phyloP scores from a whole-genome alignment of 2,113 vertebrate species.

The Galeopterus variegatus region DNA sequence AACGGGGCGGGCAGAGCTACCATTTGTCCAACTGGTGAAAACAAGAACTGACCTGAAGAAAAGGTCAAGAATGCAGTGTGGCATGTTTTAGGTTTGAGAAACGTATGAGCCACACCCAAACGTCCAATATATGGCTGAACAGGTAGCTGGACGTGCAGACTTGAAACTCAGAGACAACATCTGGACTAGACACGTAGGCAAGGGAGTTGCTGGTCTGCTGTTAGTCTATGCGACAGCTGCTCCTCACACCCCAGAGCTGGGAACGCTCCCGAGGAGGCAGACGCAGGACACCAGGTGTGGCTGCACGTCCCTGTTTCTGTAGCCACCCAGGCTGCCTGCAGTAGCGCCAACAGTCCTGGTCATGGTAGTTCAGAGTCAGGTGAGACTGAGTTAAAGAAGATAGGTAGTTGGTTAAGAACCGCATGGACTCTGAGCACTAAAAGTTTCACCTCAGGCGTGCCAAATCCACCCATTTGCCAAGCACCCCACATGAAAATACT shows the following conservation, averaged over 20 bases:
- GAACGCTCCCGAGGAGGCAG: neutral
- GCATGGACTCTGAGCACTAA: too few species aligned
- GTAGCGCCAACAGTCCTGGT: neutral
- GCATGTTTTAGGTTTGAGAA: too few species aligned
- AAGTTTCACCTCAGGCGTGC: accelerated
- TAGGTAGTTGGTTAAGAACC: too few species aligned
- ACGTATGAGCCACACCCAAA: accelerated
- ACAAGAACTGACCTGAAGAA: neutral
- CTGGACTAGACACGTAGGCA: neutral
- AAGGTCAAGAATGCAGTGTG: neutral
- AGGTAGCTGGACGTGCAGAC: neutral
- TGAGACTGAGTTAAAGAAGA: neutral
- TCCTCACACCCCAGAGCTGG: neutral
- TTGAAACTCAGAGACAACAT: too few species aligned
- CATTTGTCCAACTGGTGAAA: neutral
- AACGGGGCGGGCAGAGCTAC: accelerated
- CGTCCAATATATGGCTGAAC: too few species aligned
- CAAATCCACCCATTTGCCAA: too few species aligned
- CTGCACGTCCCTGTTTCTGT: neutral
- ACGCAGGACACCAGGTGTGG: neutral
- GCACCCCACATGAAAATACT: neutral
- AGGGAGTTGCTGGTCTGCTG: neutral
- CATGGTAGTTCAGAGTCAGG: neutral
- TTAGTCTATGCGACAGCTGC: too few species aligned
- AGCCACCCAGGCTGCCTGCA: neutral